Base-by-base conservation (phyloP, 2,888 invertebrate species). In the Parnassius orleans region DNA sequence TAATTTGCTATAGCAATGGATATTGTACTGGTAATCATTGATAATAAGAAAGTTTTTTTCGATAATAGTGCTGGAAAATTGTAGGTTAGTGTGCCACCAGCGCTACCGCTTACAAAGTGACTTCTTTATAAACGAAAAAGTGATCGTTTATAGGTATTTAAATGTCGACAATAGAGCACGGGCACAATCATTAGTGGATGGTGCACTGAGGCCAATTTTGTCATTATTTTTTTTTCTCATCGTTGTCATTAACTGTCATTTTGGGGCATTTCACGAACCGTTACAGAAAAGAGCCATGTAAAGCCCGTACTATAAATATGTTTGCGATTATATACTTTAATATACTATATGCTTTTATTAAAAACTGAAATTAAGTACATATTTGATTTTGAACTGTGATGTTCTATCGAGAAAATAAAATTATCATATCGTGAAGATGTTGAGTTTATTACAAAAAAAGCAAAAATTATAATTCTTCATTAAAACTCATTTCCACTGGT, bases 191-290 rank as follows among this genome's bases (percentile, higher is more conserved):
- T 80, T 83, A 80, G 78, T 72, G 74, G 74, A 75, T 74, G 73
- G 75, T 73, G 74, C 65, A 66, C 60, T 66, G 68, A 76, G 74
- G 79, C 79, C 83, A 86, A 85, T 87, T 84, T 78, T 63, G 79
- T 77, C 76, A 81, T 80, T 80, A 78, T 70, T 33, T 77, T 75
- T 69, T 72, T 80, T 78, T 77, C 76, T 77, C 71, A 65, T 72
- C 71, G 72, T 72, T 77, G 78, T 84, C 82, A 86, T 88, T 86
- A 86, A 72, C 80, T 76, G 78, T 80, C 79, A 81, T 86, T 86
- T 86, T 71, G 78, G 81, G 74, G 74, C 78, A 80, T 84, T 87
- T 84, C 76, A 83, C 78, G 80, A 81, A 81, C 84, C 83, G 87
- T 88, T 88, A 86, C 78, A 72, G 75, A 65, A 63, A 63, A 57